These are phyloP conservation scores for Columba guinea DNA, from an alignment of 2,797 vertebrate species.

Conservation along the genomic window DNA sequence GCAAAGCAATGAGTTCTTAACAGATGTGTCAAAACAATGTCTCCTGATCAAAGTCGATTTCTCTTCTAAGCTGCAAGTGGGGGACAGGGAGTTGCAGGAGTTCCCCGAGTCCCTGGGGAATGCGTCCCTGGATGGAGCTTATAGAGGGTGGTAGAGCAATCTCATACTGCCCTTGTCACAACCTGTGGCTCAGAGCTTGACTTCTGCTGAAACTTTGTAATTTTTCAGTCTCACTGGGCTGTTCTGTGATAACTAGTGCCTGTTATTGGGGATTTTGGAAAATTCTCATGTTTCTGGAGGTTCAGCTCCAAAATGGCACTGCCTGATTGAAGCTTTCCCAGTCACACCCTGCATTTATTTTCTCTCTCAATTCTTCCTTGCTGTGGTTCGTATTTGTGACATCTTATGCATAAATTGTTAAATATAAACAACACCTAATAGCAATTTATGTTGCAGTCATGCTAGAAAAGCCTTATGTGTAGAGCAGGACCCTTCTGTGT, in stretches of 20 bases:
- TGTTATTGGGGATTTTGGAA: not conserved
- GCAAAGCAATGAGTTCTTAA: not conserved
- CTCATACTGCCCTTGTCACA: not conserved
- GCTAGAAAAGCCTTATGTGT: conserved; percentile 11
- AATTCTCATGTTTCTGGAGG: not conserved
- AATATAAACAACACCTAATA: not conserved
- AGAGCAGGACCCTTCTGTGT: not conserved
- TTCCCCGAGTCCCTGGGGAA: accelerated
- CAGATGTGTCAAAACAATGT: not conserved
- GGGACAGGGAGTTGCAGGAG: not conserved
- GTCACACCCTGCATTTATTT: not conserved
- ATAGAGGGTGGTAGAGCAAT: not conserved
- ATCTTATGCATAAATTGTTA: not conserved
- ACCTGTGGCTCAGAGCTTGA: not conserved
- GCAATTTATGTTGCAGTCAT: not conserved
- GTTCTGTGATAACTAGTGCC: not conserved
- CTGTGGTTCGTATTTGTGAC: not conserved
- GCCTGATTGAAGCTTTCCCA: not conserved
- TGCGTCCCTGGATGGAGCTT: not conserved
- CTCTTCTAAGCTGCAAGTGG: not conserved
- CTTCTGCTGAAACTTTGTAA: not conserved
- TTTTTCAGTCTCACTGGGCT: not conserved
- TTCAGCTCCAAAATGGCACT: not conserved
- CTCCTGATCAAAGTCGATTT: not conserved
- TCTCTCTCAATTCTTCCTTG: not conserved